phyloP scores from a whole-genome alignment of 2,797 vertebrate genomes.

The Austrolebias charrua region DNA sequence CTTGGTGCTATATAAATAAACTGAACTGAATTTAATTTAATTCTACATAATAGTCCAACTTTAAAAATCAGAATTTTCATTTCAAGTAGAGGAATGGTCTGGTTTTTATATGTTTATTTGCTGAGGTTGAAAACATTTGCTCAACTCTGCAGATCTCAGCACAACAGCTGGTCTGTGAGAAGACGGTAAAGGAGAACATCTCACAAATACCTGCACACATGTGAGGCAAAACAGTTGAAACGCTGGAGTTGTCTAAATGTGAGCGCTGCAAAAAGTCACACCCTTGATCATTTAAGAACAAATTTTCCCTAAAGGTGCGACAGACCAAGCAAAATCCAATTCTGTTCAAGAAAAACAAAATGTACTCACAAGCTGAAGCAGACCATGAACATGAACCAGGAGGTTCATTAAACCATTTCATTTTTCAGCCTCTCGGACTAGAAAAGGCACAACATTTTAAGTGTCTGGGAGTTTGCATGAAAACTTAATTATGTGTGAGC shows the following conservation, averaged over 20 bases:
- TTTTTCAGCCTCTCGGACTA: conserved; percentile 35
- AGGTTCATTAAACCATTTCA: conserved; percentile 15
- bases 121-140: conserved; percentile 21
- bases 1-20: too few relatives aligned
- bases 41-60: neutral
- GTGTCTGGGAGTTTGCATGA: conserved; percentile 25
- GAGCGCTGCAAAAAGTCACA: neutral
- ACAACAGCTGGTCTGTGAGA: conserved; percentile 29
- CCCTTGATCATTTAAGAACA: neutral
- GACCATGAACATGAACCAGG: conserved; percentile 38
- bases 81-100: too few relatives aligned
- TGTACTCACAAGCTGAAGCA: conserved; percentile 21
- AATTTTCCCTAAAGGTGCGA: neutral
- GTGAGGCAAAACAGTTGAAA: neutral
- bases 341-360: conserved; percentile 11
- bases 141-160: conserved; percentile 43
- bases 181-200: conserved; percentile 21
- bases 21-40: too few relatives aligned
- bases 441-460: conserved; percentile 44
- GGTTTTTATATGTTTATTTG: neutral
- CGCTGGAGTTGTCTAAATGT: conserved; percentile 5
- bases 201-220: conserved; percentile 19
- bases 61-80: too few relatives aligned
- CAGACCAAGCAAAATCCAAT: conserved; percentile 20
- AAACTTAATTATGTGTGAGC: conserved; percentile 3